Percentiles rank a stretch among this genome's conserved stretches.
phyloP scores from a whole-genome alignment of 2,888 invertebrate genomes.

The Bursaphelenchus okinawaensis region DNA sequence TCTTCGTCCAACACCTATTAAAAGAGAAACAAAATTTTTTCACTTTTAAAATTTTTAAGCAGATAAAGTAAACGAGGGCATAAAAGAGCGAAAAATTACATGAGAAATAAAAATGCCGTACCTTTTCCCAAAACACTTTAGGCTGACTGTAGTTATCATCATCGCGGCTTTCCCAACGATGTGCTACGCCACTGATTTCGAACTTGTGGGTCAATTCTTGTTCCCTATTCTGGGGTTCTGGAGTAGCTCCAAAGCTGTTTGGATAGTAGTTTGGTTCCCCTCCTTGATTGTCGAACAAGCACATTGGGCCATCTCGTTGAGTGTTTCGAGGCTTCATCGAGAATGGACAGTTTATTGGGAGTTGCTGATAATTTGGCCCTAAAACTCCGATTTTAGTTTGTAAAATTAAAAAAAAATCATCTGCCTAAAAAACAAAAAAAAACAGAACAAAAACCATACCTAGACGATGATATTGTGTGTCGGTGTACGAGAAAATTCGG shows the following conservation, averaged over 20 bases:
- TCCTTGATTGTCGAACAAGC: slow-evolving; percentile 11
- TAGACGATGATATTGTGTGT: slow-evolving; percentile 83
- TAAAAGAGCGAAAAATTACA: too few relatives aligned
- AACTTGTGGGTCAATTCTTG: slow-evolving; percentile 60
- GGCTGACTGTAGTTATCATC: slow-evolving; percentile 88
- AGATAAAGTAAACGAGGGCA: not conserved
- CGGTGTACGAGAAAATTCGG: slow-evolving; percentile 67
- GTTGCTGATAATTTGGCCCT: slow-evolving; percentile 76
- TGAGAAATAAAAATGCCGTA: too few relatives aligned
- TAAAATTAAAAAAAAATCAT: too few relatives aligned
- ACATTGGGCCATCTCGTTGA: slow-evolving; percentile 28
- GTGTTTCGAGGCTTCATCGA: slow-evolving; percentile 32
- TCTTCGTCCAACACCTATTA: slow-evolving; percentile 10
- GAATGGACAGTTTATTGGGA: slow-evolving; percentile 89
- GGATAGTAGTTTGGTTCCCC: slow-evolving; percentile 91
- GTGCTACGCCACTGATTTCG: slow-evolving; percentile 70
- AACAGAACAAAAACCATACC: slow-evolving; percentile 62
- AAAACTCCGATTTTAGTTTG: too few relatives aligned
- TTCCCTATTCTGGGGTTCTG: slow-evolving; percentile 62
- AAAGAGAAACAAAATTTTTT: not conserved
- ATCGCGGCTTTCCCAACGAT: slow-evolving; percentile 72
- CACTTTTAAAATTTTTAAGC: not conserved
- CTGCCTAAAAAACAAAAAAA: not conserved
- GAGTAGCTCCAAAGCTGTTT: slow-evolving; percentile 81
- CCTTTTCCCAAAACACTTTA: slow-evolving; percentile 73